These are phyloP conservation scores for Heteronetta atricapilla DNA, from an alignment of 2,113 vertebrate genomes.

Conservation along the genomic window DNA sequence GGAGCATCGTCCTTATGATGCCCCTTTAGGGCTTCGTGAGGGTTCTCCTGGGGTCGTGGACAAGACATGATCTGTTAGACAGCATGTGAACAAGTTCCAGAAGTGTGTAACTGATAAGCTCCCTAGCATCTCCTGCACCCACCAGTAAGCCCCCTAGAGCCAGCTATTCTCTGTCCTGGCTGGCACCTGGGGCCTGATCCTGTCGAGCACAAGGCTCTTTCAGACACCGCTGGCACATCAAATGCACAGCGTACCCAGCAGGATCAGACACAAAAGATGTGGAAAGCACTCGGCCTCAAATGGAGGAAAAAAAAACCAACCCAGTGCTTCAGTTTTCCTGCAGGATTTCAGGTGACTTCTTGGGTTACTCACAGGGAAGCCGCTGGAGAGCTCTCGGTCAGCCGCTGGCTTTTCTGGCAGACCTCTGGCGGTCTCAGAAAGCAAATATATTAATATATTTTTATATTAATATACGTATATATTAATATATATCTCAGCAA, in stretches of 20 bases:
- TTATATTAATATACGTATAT: no score
- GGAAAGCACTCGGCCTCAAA: not conserved
- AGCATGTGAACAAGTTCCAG: not conserved
- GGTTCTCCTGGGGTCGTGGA: not conserved
- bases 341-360: not conserved
- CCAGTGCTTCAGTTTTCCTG: not conserved
- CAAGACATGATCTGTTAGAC: fast-evolving
- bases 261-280: not conserved
- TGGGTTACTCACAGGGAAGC: not conserved
- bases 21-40: not conserved
- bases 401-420: fast-evolving
- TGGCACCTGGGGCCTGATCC: not conserved
- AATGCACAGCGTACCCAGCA: fast-evolving
- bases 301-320: not conserved
- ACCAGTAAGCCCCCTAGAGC: no score
- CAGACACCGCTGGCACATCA: not conserved
- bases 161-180: not conserved
- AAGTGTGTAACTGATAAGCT: not conserved
- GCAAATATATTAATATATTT: no score
- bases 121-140: no score
- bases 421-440: fast-evolving
- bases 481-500: no score
- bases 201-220: fast-evolving
- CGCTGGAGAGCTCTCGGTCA: not conserved
- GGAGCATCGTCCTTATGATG: not conserved